These are phyloP conservation scores for Heloderma charlesbogerti DNA, from an alignment of 2,113 vertebrate species.

Conservation along the genomic window DNA sequence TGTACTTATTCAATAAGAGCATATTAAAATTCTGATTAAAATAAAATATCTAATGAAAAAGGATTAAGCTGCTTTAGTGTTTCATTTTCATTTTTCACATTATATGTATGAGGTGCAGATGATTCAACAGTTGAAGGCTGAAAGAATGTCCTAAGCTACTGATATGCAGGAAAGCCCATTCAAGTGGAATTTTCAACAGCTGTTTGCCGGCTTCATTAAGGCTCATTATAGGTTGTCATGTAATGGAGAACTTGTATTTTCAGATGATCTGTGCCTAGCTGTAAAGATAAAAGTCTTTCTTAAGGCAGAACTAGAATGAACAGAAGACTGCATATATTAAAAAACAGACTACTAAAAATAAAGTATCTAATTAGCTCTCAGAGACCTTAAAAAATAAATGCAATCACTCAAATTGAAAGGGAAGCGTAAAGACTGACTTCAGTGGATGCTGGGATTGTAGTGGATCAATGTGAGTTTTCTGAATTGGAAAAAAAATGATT, in stretches of 20 bases:
- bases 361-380: slow-evolving; percentile 77
- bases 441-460: slow-evolving; percentile 61
- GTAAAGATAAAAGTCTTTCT: slow-evolving; percentile 85
- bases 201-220: slow-evolving; percentile 84
- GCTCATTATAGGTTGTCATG: slow-evolving; percentile 84
- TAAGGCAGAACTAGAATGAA: slow-evolving; percentile 83
- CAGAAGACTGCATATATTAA: slow-evolving; percentile 81
- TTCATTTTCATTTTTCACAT: slow-evolving; percentile 69
- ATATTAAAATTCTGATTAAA: slow-evolving; percentile 77
- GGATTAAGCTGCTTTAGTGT: slow-evolving; percentile 66
- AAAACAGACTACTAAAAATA: slow-evolving; percentile 79
- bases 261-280: slow-evolving; percentile 80
- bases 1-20: slow-evolving; percentile 66
- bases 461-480: slow-evolving; percentile 59
- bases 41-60: slow-evolving; percentile 74
- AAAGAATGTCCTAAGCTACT: slow-evolving; percentile 67
- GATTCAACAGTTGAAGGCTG: slow-evolving; percentile 61
- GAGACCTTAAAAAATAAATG: slow-evolving; percentile 73
- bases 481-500: slow-evolving; percentile 38
- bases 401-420: slow-evolving; percentile 70
- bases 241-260: slow-evolving; percentile 82
- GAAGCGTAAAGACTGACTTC: slow-evolving; percentile 67
- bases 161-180: slow-evolving; percentile 75
- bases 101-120: slow-evolving; percentile 57
- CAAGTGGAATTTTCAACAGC: slow-evolving; percentile 78